Evolutionary conservation across 2,113 vertebrate species (phyloP).

Genomic region (Nannospalax galili): DNA sequence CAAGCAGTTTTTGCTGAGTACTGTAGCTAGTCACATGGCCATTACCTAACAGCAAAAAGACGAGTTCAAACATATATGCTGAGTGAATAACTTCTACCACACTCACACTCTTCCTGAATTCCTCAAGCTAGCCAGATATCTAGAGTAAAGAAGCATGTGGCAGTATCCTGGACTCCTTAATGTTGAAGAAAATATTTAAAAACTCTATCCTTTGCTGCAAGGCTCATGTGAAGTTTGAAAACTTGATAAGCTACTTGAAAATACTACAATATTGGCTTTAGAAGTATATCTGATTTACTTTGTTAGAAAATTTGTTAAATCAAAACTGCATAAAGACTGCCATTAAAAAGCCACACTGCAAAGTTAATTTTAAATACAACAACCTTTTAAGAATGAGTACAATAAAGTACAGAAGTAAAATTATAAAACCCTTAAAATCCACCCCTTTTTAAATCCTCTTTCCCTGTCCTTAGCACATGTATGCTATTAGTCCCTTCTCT

Average conservation of each 20-base stretch:
- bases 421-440: too few relatives aligned
- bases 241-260: not conserved
- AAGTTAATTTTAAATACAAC: too few relatives aligned
- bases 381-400: too few relatives aligned
- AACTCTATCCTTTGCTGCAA: not conserved
- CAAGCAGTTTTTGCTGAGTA: not conserved
- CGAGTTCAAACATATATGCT: not conserved
- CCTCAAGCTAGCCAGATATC: fast-evolving
- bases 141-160: not conserved
- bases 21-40: not conserved
- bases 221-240: not conserved
- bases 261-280: not conserved
- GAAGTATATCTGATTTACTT: too few relatives aligned
- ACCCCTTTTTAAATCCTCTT: too few relatives aligned
- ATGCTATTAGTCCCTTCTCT: too few relatives aligned
- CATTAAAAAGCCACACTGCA: too few relatives aligned
- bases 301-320: too few relatives aligned
- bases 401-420: too few relatives aligned
- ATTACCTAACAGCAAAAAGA: not conserved
- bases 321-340: too few relatives aligned
- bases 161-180: not conserved
- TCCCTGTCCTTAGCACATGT: too few relatives aligned
- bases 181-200: not conserved
- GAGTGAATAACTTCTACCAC: too few relatives aligned
- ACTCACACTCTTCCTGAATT: not conserved